Evolutionary conservation across 2,797 vertebrate genomes (phyloP).

Genomic region (Betta splendens): DNA sequence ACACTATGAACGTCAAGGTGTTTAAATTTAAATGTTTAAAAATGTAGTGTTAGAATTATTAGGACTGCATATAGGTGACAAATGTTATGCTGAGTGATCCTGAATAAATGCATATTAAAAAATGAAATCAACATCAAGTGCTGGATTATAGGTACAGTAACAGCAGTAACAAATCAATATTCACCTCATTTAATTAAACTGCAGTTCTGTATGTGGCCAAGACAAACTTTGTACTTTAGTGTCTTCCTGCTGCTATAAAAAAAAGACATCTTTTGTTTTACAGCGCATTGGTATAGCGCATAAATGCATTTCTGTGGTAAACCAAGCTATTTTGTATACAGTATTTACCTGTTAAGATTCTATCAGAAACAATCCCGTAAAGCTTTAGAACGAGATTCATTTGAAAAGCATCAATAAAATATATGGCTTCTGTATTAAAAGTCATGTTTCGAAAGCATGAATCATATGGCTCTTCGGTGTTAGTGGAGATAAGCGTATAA

Average conservation of each 20-base stretch:
- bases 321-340: no score
- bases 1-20: no score
- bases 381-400: neutral
- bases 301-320: neutral
- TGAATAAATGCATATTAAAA: neutral
- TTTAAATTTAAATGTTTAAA: no score
- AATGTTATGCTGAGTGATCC: neutral
- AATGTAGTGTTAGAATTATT: no score
- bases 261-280: no score
- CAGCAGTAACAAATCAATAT: neutral
- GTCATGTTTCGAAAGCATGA: neutral
- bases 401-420: neutral
- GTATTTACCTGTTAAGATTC: no score
- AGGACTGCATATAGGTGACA: no score
- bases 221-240: no score
- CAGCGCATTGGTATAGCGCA: slow-evolving; percentile 15
- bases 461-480: neutral
- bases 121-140: slow-evolving; percentile 1
- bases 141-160: no score
- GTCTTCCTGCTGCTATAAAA: neutral
- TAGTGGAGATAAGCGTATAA: neutral
- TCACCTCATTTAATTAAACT: neutral
- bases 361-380: slow-evolving; percentile 1
- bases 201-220: no score
- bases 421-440: neutral